A percentile compares a stretch with the other conserved stretches of the same genome.
These are phyloP conservation scores for Girardia tigrina DNA, from an alignment of 2,888 invertebrate genomes.

Conservation along the genomic window DNA sequence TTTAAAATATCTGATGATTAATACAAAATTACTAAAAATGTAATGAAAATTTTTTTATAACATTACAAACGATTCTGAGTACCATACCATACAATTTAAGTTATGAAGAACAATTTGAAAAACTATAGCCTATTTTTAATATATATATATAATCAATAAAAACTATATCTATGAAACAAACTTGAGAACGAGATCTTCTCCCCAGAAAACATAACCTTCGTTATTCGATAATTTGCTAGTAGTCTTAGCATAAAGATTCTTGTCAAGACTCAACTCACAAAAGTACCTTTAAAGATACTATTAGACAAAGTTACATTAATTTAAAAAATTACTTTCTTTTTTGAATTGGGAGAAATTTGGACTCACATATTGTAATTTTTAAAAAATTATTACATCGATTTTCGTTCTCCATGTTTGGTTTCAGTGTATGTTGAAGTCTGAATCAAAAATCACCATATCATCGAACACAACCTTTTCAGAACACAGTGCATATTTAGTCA, in stretches of 20 bases:
- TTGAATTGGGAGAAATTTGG: neutral
- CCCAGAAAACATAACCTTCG: neutral
- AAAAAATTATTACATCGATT: neutral
- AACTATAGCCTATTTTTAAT: too few relatives aligned
- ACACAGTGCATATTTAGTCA: too few relatives aligned
- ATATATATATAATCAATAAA: too few relatives aligned
- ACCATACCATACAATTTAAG: too few relatives aligned
- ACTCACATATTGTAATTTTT: neutral
- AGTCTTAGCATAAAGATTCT: neutral
- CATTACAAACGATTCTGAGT: too few relatives aligned
- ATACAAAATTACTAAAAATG: too few relatives aligned
- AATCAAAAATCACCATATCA: too few relatives aligned
- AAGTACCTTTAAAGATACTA: neutral
- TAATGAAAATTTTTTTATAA: too few relatives aligned
- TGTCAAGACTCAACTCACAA: neutral
- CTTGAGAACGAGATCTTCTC: slow-evolving; percentile 6
- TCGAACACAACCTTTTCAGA: too few relatives aligned
- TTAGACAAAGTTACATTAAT: neutral
- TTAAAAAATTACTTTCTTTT: neutral
- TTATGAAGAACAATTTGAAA: too few relatives aligned
- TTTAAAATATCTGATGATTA: too few relatives aligned
- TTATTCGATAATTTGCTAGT: neutral
- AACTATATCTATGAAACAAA: too few relatives aligned
- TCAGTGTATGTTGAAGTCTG: neutral
- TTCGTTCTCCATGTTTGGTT: neutral